These are phyloP conservation scores for Bombus breviceps DNA, from an alignment of 1,140 invertebrate species.

Conservation along the genomic window DNA sequence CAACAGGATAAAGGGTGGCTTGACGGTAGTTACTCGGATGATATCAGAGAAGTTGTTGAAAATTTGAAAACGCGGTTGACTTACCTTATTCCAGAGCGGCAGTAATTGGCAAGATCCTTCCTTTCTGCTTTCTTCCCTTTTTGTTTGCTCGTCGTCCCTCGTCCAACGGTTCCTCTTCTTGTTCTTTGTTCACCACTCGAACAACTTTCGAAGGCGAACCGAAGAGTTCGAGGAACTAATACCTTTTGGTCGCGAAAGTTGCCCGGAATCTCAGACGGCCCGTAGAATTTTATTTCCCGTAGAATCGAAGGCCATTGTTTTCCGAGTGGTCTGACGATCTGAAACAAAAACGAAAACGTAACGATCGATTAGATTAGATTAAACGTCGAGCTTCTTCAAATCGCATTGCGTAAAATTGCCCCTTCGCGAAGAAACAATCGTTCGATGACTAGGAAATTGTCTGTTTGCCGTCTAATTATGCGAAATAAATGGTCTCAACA, in stretches of 20 bases:
- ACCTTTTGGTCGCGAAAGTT: not conserved
- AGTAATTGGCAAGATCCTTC: slow-evolving; percentile 50
- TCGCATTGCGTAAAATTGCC: not conserved
- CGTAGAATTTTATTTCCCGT: slow-evolving; percentile 30
- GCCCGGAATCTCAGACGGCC: slow-evolving; percentile 16
- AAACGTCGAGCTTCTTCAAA: slow-evolving; percentile 9
- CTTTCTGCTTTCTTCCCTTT: slow-evolving; percentile 50
- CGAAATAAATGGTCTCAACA: too few species aligned
- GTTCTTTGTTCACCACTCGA: slow-evolving; percentile 35
- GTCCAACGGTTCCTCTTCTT: slow-evolving; percentile 30
- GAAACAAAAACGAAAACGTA: slow-evolving; percentile 30
- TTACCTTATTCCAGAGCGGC: slow-evolving; percentile 51
- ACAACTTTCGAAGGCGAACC: slow-evolving; percentile 17
- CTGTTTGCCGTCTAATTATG: not conserved
- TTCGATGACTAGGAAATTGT: not conserved
- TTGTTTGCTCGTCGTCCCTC: slow-evolving; percentile 34
- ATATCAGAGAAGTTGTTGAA: not conserved
- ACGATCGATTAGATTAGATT: slow-evolving; percentile 59
- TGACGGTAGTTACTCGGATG: not conserved
- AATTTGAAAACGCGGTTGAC: slow-evolving; percentile 25
- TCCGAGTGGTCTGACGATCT: slow-evolving; percentile 40
- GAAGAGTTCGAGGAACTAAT: slow-evolving; percentile 28
- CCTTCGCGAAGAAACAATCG: not conserved
- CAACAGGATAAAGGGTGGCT: not conserved
- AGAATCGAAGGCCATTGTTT: slow-evolving; percentile 46